Percentiles rank a stretch among this genome's conserved stretches.
phyloP scores from a whole-genome alignment of 2,113 vertebrate genomes.

The Cnemophilus loriae region DNA sequence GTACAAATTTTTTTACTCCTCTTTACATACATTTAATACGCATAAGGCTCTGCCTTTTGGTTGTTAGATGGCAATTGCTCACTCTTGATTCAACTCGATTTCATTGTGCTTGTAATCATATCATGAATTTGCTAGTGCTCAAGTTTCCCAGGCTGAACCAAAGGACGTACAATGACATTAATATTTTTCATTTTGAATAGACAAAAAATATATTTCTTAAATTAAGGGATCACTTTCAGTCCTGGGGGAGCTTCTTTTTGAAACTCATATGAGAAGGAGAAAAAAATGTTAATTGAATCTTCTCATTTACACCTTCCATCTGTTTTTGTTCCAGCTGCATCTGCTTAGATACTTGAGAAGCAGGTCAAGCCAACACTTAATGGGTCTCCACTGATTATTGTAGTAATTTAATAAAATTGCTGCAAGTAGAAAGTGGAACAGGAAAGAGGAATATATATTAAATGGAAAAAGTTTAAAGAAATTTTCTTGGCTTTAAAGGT shows the following conservation, averaged over 20 bases:
- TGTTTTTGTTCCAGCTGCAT: conserved; percentile 69
- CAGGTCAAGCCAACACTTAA: conserved; percentile 54
- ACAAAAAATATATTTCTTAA: conserved; percentile 24
- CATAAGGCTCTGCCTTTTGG: neutral
- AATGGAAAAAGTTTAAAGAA: neutral
- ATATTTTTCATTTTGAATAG: conserved; percentile 32
- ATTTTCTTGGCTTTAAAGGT: neutral
- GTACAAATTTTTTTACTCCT: neutral
- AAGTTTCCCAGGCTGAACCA: neutral
- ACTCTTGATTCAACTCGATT: neutral
- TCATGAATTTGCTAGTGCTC: neutral
- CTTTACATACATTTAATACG: neutral
- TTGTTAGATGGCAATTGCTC: neutral
- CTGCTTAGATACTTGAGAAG: conserved; percentile 68
- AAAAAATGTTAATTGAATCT: conserved; percentile 71
- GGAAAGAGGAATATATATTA: neutral
- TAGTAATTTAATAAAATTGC: conserved; percentile 62
- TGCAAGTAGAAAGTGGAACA: neutral
- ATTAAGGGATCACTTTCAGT: conserved; percentile 46
- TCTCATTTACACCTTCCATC: conserved; percentile 73
- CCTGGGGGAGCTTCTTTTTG: conserved; percentile 37
- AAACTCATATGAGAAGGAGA: conserved; percentile 10
- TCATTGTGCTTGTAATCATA: neutral
- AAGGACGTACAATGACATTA: neutral
- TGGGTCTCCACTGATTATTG: conserved; percentile 59